phyloP scores from a whole-genome alignment of 2,888 invertebrate genomes.

The Agrilus cyanescens region DNA sequence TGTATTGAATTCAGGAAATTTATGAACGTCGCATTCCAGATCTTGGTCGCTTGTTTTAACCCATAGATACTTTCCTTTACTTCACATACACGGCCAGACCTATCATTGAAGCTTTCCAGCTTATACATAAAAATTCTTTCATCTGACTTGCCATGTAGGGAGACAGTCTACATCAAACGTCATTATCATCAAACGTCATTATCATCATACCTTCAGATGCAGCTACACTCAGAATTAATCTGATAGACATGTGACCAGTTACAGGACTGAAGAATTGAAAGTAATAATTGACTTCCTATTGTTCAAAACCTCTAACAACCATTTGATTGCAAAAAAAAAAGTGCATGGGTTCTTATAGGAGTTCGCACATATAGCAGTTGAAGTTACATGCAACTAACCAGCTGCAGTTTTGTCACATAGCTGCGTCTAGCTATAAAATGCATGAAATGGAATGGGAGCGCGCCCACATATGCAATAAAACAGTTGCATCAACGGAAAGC shows the following conservation, averaged over 20 bases:
- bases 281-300: slow-evolving; percentile 19
- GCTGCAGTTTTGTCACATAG: too few species aligned
- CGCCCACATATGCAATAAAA: too few species aligned
- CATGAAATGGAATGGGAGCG: too few species aligned
- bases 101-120: slow-evolving; percentile 2
- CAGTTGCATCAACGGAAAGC: too few species aligned
- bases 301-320: slow-evolving; percentile 19
- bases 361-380: too few species aligned
- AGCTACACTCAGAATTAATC: slow-evolving; percentile 17
- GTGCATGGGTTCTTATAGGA: too few species aligned
- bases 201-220: slow-evolving; percentile 12
- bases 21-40: slow-evolving; percentile 15
- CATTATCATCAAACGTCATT: too few species aligned
- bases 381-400: too few species aligned
- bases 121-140: slow-evolving; percentile 3
- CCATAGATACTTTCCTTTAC: slow-evolving; percentile 3
- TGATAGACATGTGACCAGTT: slow-evolving; percentile 17
- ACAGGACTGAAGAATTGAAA: slow-evolving; percentile 22
- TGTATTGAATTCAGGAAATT: slow-evolving; percentile 11
- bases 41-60: slow-evolving; percentile 6
- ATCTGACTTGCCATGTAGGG: slow-evolving; percentile 4
- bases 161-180: slow-evolving; percentile 14
- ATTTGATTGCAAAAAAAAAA: too few species aligned
- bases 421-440: too few species aligned
- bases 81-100: not conserved